Evolutionary conservation across 2,888 invertebrate species (phyloP), one percentile per base, ranked within the genome.

Genomic region (Subacronicta megacephala): DNA sequence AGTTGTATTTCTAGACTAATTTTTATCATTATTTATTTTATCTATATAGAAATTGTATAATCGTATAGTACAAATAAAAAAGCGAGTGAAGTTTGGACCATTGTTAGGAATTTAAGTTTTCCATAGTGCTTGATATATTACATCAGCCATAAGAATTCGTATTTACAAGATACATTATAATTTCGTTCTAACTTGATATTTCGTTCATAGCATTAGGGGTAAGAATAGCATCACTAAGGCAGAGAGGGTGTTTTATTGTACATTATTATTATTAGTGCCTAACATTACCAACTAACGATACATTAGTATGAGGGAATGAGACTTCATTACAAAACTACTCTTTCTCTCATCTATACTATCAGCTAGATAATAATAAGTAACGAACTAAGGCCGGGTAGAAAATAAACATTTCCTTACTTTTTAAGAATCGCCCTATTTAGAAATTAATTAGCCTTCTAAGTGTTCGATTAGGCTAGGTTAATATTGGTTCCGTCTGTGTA

Each of bases 81-180:
- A 93, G 93, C 93, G 82, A 92, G 91, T 91, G 90, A 92, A 90
- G 90, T 92, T 93, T 93, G 93, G 93, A 93, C 93, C 93, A 93
- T 93, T 92, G 90, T 90, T 93, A 93, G 93, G 93, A 93, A 93
- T 93, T 88, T 77, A 88, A 90, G 90, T 90, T 90, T 90, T 92
- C 92, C 92, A 87, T 90, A 89, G 91, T 92, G 92, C 90, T 88
- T 84, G 83, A 87, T 88, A 88, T 85, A 85, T 81, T 85, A 91
- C 89, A 90, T 84, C 86, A 89, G 90, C 87, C 84, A 83, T 89
- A 87, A 89, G 87, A 88, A 82, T 83, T 89, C 84, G 81, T 91
- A 93, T 93, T 90, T 93, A 93, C 92, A 92, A 90, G 82, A 81
- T 86, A 85, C 84, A 86, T 77, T 81, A 85, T 84, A 86, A 83